Evolutionary conservation across 2,888 invertebrate genomes (phyloP).

Genomic region (Polyommatus iphigenia): DNA sequence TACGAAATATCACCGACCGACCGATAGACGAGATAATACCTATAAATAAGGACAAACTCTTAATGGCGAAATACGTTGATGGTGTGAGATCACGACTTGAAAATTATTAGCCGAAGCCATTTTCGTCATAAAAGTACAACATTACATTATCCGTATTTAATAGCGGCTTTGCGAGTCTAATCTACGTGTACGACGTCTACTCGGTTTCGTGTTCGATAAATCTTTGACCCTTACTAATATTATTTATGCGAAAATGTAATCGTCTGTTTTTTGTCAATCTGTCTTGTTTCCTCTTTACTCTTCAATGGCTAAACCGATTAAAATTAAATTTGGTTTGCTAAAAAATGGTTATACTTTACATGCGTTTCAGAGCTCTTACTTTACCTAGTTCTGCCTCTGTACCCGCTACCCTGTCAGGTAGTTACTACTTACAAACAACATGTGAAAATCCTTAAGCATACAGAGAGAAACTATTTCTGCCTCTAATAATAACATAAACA

Average conservation of each 20-base stretch:
- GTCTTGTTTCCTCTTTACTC: no score
- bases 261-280: no score
- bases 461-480: no score
- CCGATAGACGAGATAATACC: slow-evolving; percentile 71
- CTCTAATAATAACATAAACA: no score
- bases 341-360: no score
- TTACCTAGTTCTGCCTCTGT: no score
- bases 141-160: slow-evolving; percentile 40
- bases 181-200: slow-evolving; percentile 40
- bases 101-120: slow-evolving; percentile 61
- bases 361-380: no score
- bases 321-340: no score
- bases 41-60: slow-evolving; percentile 74
- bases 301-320: no score
- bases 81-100: slow-evolving; percentile 70
- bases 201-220: slow-evolving; percentile 25
- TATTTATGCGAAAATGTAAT: not conserved
- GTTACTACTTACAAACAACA: no score
- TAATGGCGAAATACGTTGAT: slow-evolving; percentile 72
- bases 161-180: slow-evolving; percentile 36
- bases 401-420: no score
- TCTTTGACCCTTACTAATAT: not conserved
- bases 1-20: slow-evolving; percentile 62
- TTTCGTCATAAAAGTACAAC: slow-evolving; percentile 57
- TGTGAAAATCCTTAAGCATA: no score